Percentiles rank a stretch among this genome's conserved stretches.
phyloP scores from a whole-genome alignment of 2,888 invertebrate genomes.

The Tetragonisca angustula region DNA sequence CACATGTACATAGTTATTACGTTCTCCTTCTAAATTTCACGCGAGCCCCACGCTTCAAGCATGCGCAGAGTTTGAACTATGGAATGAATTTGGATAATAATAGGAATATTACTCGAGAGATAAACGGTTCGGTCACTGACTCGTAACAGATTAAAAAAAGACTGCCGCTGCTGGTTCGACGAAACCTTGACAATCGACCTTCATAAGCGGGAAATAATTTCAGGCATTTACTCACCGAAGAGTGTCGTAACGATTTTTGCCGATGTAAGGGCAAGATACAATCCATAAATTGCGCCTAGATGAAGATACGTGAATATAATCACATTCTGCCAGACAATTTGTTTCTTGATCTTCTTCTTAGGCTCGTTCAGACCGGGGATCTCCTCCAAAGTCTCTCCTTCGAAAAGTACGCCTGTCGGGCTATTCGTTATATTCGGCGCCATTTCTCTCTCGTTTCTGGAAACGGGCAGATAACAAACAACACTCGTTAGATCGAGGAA shows the following conservation, averaged over 20 bases:
- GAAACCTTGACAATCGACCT: neutral
- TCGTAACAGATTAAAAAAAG: neutral
- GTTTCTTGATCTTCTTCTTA: slow-evolving; percentile 68
- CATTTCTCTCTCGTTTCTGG: slow-evolving; percentile 77
- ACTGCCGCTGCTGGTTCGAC: neutral
- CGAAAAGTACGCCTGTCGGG: slow-evolving; percentile 82
- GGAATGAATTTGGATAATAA: neutral
- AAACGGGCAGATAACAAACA: neutral
- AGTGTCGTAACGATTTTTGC: slow-evolving; percentile 90
- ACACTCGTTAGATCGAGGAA: no score
- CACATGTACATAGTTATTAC: neutral
- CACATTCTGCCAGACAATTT: slow-evolving; percentile 93
- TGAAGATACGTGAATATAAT: slow-evolving; percentile 91
- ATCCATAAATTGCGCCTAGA: slow-evolving; percentile 90
- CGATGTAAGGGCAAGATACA: slow-evolving; percentile 89
- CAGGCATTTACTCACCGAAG: slow-evolving; percentile 87
- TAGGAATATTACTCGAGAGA: neutral
- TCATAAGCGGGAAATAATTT: no score
- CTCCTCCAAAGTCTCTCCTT: slow-evolving; percentile 76
- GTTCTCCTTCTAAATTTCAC: neutral
- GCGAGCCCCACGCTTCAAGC: neutral
- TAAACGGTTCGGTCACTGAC: neutral
- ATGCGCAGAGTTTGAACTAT: neutral
- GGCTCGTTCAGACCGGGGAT: slow-evolving; percentile 13
- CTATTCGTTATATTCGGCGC: slow-evolving; percentile 84